A percentile compares a stretch with the other conserved stretches of the same genome.
Evolutionary conservation across 2,113 vertebrate species (phyloP).

Genomic region (Mormyrus lacerda): DNA sequence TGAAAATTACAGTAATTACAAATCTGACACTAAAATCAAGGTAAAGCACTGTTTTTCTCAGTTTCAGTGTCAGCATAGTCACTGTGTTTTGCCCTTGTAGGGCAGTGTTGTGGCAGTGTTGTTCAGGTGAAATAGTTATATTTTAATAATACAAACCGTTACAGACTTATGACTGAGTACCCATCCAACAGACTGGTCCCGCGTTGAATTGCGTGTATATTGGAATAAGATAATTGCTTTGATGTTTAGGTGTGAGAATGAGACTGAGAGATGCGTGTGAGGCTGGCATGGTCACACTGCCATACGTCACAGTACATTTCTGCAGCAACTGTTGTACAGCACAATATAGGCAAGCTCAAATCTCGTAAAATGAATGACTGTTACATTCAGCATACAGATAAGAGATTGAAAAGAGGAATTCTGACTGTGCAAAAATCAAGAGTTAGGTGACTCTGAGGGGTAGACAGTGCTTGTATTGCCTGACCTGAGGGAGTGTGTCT

Average conservation of each 20-base stretch:
- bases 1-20: background rate
- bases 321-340: background rate
- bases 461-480: background rate
- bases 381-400: background rate
- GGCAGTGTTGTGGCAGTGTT: too few species aligned
- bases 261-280: too few species aligned
- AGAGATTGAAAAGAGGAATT: background rate
- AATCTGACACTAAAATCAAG: background rate
- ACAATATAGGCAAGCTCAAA: background rate
- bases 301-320: background rate
- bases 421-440: background rate
- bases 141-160: background rate
- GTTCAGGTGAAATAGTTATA: background rate
- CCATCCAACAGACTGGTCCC: background rate
- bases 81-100: background rate
- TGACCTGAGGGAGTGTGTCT: conserved; percentile 5
- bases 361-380: background rate
- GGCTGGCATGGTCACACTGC: background rate
- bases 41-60: background rate
- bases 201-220: background rate
- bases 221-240: background rate
- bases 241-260: background rate
- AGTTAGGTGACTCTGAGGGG: background rate
- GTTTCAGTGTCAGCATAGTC: background rate
- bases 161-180: background rate